Evolutionary conservation across 2,113 vertebrate species (phyloP).

Genomic region (Strix uralensis): DNA sequence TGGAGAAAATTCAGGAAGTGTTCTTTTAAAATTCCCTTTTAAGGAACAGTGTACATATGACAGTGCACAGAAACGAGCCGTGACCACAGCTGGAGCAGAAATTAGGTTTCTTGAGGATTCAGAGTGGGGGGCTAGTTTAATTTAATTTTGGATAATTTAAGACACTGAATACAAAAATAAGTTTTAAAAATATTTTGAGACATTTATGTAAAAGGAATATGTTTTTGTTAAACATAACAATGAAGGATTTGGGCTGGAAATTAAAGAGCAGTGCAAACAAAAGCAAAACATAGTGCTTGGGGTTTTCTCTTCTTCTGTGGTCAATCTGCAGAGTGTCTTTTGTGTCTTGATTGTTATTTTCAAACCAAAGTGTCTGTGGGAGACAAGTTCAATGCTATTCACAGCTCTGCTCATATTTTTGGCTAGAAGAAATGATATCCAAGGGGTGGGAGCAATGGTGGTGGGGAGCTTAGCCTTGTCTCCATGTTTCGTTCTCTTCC

Average conservation of each 20-base stretch:
- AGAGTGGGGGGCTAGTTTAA: neutral
- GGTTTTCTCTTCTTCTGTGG: slow-evolving; percentile 58
- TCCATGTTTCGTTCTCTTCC: neutral
- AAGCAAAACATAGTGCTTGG: slow-evolving; percentile 44
- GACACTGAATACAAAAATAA: slow-evolving; percentile 35
- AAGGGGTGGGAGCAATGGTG: neutral
- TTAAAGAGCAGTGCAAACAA: slow-evolving; percentile 44
- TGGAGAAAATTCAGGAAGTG: neutral
- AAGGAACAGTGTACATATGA: rapidly evolving
- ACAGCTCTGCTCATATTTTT: neutral
- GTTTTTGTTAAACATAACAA: slow-evolving; percentile 47
- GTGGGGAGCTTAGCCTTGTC: neutral
- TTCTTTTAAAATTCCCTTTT: neutral
- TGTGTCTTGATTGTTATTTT: slow-evolving; percentile 38
- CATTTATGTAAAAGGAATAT: slow-evolving; percentile 15
- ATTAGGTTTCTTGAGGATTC: slow-evolving; percentile 9
- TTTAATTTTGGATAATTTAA: slow-evolving; percentile 36
- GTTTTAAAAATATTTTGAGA: slow-evolving; percentile 60
- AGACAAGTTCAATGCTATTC: neutral
- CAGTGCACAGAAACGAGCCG: neutral
- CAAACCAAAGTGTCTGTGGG: neutral
- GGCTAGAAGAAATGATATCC: neutral
- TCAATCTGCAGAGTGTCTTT: slow-evolving; percentile 52
- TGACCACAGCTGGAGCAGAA: neutral
- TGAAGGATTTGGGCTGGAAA: slow-evolving; percentile 40